These are phyloP conservation scores for Macropus fuliginosus DNA, from an alignment of 2,797 vertebrate species.

Conservation along the genomic window DNA sequence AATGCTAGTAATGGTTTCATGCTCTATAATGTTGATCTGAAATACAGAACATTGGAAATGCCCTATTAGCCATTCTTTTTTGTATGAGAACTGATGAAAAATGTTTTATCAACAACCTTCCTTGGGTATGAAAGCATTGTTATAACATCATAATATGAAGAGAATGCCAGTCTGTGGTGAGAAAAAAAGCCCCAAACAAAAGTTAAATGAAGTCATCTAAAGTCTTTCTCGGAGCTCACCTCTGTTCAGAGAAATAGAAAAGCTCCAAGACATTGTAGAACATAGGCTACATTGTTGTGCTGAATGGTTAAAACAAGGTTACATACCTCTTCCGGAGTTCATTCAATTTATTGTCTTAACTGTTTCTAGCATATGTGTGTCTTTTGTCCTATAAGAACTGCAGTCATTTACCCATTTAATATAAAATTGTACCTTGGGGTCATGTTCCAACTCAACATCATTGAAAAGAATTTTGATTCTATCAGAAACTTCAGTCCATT, in stretches of 20 bases:
- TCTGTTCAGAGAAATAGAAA: not conserved
- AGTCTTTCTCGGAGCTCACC: not conserved
- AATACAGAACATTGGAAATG: not conserved
- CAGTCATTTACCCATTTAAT: constrained; percentile 62
- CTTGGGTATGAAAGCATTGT: not conserved
- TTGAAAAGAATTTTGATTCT: constrained; percentile 63
- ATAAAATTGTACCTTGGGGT: constrained; percentile 62
- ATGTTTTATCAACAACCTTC: not conserved
- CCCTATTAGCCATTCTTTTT: not conserved
- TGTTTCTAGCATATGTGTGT: constrained; percentile 12
- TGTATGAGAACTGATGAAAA: not conserved
- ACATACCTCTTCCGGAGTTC: constrained; percentile 16
- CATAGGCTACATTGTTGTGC: not conserved
- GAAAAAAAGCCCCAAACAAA: constrained; percentile 16
- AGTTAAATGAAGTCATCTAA: not conserved
- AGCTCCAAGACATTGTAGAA: not conserved
- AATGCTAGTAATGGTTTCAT: not conserved
- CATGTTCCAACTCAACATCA: constrained; percentile 58
- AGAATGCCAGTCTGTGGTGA: not conserved
- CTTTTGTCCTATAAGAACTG: constrained; percentile 61
- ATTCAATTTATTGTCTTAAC: constrained; percentile 54
- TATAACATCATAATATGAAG: constrained; percentile 5
- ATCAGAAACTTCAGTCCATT: constrained; percentile 59
- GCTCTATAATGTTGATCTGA: not conserved
- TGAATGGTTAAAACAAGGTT: not conserved